phyloP scores from a whole-genome alignment of 2,888 invertebrate species.

The Leptinotarsa peninsularis region DNA sequence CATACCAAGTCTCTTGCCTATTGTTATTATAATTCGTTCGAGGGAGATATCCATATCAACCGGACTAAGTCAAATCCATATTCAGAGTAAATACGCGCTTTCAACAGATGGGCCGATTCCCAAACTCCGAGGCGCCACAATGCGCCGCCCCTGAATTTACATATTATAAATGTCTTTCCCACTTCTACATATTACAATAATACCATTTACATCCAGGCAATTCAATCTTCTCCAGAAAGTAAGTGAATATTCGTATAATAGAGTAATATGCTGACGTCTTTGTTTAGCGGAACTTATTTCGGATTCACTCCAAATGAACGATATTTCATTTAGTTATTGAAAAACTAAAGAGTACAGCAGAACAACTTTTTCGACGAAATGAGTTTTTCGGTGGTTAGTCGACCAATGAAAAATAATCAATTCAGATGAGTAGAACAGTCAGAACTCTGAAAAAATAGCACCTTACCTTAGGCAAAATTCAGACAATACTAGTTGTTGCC shows the following conservation, averaged over 20 bases:
- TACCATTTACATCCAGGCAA: conserved; percentile 61
- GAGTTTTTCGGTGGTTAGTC: too few species aligned
- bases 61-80: conserved; percentile 5
- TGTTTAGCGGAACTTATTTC: neutral
- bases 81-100: neutral
- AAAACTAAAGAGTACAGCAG: neutral
- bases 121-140: conserved; percentile 8
- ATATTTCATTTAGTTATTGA: conserved; percentile 2
- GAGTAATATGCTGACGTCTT: conserved; percentile 26
- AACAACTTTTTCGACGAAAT: too few species aligned
- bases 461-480: too few species aligned
- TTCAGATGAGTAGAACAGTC: too few species aligned
- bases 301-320: neutral
- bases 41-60: neutral
- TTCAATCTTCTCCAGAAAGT: conserved; percentile 60
- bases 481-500: too few species aligned
- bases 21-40: too few species aligned
- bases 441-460: too few species aligned
- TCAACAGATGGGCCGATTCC: conserved; percentile 11
- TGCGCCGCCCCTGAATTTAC: conserved; percentile 49
- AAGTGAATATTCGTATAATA: conserved; percentile 64
- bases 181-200: conserved; percentile 62
- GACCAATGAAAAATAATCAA: too few species aligned
- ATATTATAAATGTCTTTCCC: conserved; percentile 57
- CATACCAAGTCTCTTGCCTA: too few species aligned